Base-by-base conservation (phyloP, 1,140 invertebrate genomes). In the Drosophila teissieri region DNA sequence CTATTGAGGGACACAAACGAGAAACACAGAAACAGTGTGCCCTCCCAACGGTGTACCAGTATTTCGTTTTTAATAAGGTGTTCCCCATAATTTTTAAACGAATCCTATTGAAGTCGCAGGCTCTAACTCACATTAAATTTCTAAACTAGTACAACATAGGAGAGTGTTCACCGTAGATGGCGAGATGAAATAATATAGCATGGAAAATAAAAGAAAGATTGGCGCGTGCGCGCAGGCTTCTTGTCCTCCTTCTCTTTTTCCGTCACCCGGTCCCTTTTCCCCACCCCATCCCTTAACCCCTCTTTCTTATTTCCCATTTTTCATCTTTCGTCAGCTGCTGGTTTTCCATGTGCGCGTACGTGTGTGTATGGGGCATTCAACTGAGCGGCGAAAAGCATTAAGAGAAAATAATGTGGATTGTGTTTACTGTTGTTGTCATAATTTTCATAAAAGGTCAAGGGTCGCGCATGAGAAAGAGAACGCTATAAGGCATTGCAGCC, bases 361-460 rank as follows among this genome's bases (percentile, higher is more conserved):
- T 31, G 31, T 31, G 12, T 58, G 10, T 58, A 27, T 61, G 49
- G 54, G 54, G 73, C 70, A 75, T 74, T 75, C 70, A 75, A 75
- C 70, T 78, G 62, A 36, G 58, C 15, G 80, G 44, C 57, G 62
- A 52, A 36, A 79, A 67, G 27, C 24, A 42, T 54, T 61, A 27
- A 60, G 74, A 55, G 69, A 46, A 60, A 49, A 69, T 65, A 73
- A 73, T 78, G 58, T 52, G 61, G 58, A 82, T 83, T 80, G 54
- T 80, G 12, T n/a, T 40, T 56, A 37, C 45, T 75, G 52, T 76
- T 70, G 62, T 64, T 83, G 67, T 80, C 78, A 78, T 85, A 85
- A 78, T 86, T 85, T 56, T 85, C 70, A 61, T 62, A 86, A 86
- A 86, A 85, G 81, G 81, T 85, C 81, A 85, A 85, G 82, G 81